These are phyloP conservation scores for Boloria selene DNA, from an alignment of 2,888 invertebrate genomes.

Conservation along the genomic window DNA sequence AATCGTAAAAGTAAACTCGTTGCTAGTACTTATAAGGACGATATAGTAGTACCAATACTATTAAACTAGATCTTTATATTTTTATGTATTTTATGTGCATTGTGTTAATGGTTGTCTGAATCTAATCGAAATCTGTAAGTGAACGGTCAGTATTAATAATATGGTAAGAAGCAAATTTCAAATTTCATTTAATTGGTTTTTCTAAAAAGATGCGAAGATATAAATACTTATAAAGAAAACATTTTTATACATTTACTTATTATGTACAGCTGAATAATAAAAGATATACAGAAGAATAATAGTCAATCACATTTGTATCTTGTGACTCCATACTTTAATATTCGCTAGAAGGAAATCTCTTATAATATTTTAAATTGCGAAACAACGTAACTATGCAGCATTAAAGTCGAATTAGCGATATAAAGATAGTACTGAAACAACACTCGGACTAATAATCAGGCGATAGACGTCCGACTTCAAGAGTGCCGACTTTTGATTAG, in stretches of 20 bases:
- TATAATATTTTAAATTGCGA: background rate
- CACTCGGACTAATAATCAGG: slow-evolving; percentile 27
- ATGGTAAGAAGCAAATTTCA: no score
- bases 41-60: no score
- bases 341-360: background rate
- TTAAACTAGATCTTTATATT: background rate
- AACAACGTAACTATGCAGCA: slow-evolving; percentile 16
- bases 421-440: slow-evolving; percentile 22
- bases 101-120: background rate
- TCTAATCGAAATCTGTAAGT: background rate
- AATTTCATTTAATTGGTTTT: no score
- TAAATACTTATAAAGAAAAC: no score
- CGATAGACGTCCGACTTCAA: slow-evolving; percentile 40
- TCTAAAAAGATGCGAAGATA: no score
- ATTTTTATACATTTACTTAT: no score
- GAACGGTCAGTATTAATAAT: slow-evolving; percentile 35
- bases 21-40: no score
- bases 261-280: no score
- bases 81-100: background rate
- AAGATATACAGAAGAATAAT: no score
- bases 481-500: slow-evolving; percentile 64
- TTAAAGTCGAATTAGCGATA: slow-evolving; percentile 17
- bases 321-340: background rate
- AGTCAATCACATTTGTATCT: no score
- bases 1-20: no score